Percentiles rank a stretch among this genome's conserved stretches.
These are phyloP conservation scores for Ophion costatus DNA, from an alignment of 2,888 invertebrate genomes.

Conservation along the genomic window DNA sequence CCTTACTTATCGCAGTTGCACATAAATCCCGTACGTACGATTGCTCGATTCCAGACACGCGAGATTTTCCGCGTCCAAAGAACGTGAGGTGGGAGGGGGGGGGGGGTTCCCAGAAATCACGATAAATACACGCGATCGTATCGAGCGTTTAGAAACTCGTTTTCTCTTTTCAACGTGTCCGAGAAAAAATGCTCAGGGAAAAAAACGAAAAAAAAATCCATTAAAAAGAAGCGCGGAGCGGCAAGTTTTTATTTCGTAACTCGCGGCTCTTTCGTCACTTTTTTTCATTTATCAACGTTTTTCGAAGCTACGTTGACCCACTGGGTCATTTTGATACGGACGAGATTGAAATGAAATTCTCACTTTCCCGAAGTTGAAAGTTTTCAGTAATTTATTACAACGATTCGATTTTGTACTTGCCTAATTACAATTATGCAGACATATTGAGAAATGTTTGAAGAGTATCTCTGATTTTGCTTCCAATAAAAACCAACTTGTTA, in stretches of 20 bases:
- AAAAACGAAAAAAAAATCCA: not conserved
- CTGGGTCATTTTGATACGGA: too few species aligned
- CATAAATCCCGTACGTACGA: conserved; percentile 20
- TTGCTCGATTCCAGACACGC: conserved; percentile 52
- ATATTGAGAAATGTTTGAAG: too few species aligned
- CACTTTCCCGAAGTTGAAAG: too few species aligned
- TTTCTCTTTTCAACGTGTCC: conserved; percentile 55
- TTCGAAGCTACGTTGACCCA: too few species aligned
- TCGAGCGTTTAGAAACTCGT: conserved; percentile 64
- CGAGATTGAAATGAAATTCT: too few species aligned
- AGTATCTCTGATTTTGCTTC: too few species aligned
- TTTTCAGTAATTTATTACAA: too few species aligned
- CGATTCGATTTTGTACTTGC: too few species aligned
- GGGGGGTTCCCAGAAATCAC: conserved; percentile 21
- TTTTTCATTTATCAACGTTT: not conserved
- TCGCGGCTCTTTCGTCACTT: not conserved
- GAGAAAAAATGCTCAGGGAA: not conserved
- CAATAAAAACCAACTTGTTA: too few species aligned
- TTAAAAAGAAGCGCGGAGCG: not conserved
- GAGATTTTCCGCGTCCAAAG: conserved; percentile 14
- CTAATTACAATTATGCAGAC: too few species aligned
- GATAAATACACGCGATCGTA: conserved; percentile 49
- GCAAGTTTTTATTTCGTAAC: conserved; percentile 26
- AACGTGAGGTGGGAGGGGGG: not conserved
- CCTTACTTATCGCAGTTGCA: conserved; percentile 11